Conservation (phyloP, 2,888 invertebrate species). For the Cheilosia soror region DNA sequence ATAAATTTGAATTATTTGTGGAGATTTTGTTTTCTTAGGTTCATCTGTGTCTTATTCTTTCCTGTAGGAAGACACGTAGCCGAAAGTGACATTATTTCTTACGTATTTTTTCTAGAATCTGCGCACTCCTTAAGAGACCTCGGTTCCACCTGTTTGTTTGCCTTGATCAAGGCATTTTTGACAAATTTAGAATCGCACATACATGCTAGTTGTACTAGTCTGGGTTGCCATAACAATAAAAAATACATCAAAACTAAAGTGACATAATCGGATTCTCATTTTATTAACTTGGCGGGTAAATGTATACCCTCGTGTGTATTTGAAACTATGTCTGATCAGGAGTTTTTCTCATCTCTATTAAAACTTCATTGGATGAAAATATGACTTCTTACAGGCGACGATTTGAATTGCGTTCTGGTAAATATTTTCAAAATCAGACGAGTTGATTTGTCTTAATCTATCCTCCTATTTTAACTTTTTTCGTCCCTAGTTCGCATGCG, state of each 20-base stretch:
- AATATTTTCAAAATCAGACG: neutral
- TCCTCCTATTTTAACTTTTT: conserved; percentile 80
- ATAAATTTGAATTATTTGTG: too few species aligned
- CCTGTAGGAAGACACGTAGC: too few species aligned
- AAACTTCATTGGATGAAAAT: conserved; percentile 7
- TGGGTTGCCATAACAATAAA: neutral
- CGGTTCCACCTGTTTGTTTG: too few species aligned
- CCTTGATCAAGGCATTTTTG: too few species aligned
- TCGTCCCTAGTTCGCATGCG: conserved; percentile 96
- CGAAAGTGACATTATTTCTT: too few species aligned
- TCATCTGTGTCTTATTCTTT: too few species aligned
- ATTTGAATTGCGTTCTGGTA: conserved; percentile 2
- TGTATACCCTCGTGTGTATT: conserved; percentile 31
- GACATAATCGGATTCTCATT: conserved; percentile 24
- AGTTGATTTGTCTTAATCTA: neutral
- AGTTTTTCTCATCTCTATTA: neutral
- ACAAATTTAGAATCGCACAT: too few species aligned
- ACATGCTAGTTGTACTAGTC: too few species aligned
- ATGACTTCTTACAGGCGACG: neutral
- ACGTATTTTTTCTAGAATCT: too few species aligned
- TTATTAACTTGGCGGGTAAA: conserved; percentile 31
- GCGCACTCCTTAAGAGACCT: too few species aligned
- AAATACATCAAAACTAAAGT: neutral
- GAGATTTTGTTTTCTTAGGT: too few species aligned
- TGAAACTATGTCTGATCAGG: conserved; percentile 25